A percentile compares a stretch with the other conserved stretches of the same genome.
Evolutionary conservation across 1,140 invertebrate genomes (phyloP).

Genomic region (Metopolophium dirhodum): DNA sequence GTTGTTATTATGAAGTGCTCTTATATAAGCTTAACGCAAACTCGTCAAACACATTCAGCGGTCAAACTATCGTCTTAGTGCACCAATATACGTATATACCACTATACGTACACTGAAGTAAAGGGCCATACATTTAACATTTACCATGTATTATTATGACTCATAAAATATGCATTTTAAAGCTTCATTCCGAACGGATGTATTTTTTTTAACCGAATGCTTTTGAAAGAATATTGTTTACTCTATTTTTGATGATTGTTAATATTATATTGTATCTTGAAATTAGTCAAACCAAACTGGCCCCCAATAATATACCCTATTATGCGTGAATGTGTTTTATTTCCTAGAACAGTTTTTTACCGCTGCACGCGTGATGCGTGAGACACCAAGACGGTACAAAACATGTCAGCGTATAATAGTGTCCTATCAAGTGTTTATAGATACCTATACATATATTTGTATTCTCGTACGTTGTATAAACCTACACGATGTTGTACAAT

Average conservation of each 20-base stretch:
- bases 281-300: too few species aligned
- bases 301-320: too few species aligned
- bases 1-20: background rate
- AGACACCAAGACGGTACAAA: background rate
- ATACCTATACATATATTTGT: background rate
- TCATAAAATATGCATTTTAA: background rate
- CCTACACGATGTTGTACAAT: background rate
- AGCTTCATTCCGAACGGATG: background rate
- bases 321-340: background rate
- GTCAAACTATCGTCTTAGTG: background rate
- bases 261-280: too few species aligned
- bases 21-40: background rate
- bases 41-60: background rate
- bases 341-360: background rate
- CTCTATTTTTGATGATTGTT: too few species aligned
- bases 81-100: background rate
- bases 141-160: background rate
- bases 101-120: background rate
- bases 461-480: background rate
- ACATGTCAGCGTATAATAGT: background rate
- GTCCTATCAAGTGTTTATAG: background rate
- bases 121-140: background rate
- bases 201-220: too few species aligned
- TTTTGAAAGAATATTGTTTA: too few species aligned
- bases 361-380: background rate